Evolutionary conservation across 2,888 invertebrate genomes (phyloP).

Genomic region (Acanthococcus lagerstroemiae): DNA sequence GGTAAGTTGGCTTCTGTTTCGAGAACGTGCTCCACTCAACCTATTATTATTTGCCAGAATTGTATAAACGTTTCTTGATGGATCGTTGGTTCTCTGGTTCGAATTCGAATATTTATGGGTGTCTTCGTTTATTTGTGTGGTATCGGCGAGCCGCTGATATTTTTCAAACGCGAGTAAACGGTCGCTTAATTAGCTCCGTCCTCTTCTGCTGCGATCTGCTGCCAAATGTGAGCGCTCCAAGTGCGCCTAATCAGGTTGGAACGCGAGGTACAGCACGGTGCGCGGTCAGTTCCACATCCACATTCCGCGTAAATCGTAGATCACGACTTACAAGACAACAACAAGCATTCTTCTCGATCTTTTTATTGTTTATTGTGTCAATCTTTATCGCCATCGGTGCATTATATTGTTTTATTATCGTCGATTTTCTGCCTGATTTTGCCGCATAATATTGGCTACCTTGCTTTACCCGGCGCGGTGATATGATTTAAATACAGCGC

Average conservation of each 20-base stretch:
- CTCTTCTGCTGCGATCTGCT: conserved; percentile 11
- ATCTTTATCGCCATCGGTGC: conserved; percentile 27
- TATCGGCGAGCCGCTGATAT: no score
- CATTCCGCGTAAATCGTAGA: conserved; percentile 14
- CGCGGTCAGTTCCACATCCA: not conserved
- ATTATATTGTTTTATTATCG: conserved; percentile 28
- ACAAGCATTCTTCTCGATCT: conserved; percentile 21
- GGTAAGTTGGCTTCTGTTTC: no score
- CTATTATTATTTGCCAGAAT: no score
- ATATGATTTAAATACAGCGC: not conserved
- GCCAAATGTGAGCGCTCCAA: not conserved
- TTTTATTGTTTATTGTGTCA: conserved; percentile 26
- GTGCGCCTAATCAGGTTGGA: not conserved
- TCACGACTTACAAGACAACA: conserved; percentile 28
- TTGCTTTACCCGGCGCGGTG: not conserved
- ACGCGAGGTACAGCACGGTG: not conserved
- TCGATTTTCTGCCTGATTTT: conserved; percentile 19
- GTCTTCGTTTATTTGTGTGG: no score
- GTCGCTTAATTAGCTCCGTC: no score
- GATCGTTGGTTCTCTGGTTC: no score
- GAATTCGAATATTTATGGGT: no score
- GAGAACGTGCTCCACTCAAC: no score
- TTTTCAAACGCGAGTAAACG: no score
- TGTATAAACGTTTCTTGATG: no score
- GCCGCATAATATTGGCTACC: not conserved